Evolutionary conservation across 1,140 invertebrate genomes (phyloP).

Genomic region (Ostrea edulis): DNA sequence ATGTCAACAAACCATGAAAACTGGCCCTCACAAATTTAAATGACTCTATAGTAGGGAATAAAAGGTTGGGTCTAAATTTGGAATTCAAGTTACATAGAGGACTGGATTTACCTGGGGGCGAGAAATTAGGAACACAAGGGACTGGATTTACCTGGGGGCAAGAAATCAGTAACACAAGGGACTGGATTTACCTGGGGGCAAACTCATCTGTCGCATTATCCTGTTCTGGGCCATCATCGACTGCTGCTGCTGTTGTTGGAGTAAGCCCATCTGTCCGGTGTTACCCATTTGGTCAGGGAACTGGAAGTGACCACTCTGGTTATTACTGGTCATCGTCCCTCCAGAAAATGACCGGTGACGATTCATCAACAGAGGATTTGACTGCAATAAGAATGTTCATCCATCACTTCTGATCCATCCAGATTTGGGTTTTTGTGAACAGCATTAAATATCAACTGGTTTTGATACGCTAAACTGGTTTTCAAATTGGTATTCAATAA

Average conservation of each 20-base stretch:
- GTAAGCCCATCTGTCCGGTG: conserved; percentile 61
- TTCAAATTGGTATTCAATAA: too few relatives aligned
- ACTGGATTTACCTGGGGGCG: not conserved
- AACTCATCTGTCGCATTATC: conserved; percentile 71
- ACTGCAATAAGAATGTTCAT: conserved; percentile 53
- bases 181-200: conserved; percentile 60
- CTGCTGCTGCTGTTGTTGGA: conserved; percentile 63
- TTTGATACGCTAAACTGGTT: not conserved
- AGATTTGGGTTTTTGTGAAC: not conserved
- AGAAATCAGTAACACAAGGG: not conserved
- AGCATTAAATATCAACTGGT: too few relatives aligned
- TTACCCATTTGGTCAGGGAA: conserved; percentile 70
- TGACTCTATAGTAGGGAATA: too few relatives aligned
- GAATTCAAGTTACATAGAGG: not conserved
- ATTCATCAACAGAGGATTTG: conserved; percentile 66
- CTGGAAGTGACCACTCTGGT: conserved; percentile 63
- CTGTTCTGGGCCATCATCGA: conserved; percentile 64
- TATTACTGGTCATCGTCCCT: conserved; percentile 66
- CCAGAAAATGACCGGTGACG: conserved; percentile 72
- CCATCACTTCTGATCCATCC: not conserved
- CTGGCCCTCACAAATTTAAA: too few relatives aligned
- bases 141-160: not conserved
- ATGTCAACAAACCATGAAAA: too few relatives aligned
- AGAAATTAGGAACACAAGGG: not conserved
- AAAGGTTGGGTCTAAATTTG: not conserved